Conservation (phyloP, 2,888 invertebrate species). For the Leucoma salicis region DNA sequence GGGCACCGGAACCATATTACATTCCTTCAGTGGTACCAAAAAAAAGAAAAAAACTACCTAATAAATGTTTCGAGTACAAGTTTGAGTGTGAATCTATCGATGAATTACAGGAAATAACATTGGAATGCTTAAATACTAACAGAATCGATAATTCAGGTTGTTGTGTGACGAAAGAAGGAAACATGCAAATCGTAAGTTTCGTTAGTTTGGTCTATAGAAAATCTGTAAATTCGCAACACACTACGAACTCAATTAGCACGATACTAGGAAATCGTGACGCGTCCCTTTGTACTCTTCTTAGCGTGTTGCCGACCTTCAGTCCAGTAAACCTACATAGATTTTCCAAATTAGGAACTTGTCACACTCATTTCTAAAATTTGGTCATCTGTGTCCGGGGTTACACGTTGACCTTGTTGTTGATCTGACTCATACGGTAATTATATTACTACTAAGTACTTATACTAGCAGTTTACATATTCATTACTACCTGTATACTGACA, state of each 20-base stretch:
- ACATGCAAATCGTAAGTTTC: not conserved
- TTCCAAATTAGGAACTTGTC: conserved; percentile 15
- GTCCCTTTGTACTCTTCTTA: conserved; percentile 36
- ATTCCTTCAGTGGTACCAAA: too few species aligned
- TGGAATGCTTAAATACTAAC: not conserved
- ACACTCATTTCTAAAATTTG: conserved; percentile 15
- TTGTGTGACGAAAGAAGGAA: not conserved
- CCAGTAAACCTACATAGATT: conserved; percentile 22
- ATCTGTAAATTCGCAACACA: conserved; percentile 49
- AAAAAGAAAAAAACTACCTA: too few species aligned
- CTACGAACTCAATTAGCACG: conserved; percentile 63
- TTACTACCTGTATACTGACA: too few species aligned
- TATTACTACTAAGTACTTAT: too few species aligned
- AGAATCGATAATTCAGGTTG: not conserved
- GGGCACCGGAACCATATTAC: too few species aligned
- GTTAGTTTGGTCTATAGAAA: not conserved
- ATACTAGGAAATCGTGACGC: conserved; percentile 59
- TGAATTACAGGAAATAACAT: not conserved
- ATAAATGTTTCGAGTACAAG: too few species aligned
- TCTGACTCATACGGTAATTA: conserved; percentile 17
- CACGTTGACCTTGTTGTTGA: conserved; percentile 18
- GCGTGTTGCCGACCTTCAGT: conserved; percentile 33
- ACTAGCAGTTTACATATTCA: too few species aligned
- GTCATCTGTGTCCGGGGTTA: conserved; percentile 12
- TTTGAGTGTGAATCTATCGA: not conserved